These are phyloP conservation scores for Benthosema pterotum DNA, from an alignment of 2,797 vertebrate species.

Conservation along the genomic window DNA sequence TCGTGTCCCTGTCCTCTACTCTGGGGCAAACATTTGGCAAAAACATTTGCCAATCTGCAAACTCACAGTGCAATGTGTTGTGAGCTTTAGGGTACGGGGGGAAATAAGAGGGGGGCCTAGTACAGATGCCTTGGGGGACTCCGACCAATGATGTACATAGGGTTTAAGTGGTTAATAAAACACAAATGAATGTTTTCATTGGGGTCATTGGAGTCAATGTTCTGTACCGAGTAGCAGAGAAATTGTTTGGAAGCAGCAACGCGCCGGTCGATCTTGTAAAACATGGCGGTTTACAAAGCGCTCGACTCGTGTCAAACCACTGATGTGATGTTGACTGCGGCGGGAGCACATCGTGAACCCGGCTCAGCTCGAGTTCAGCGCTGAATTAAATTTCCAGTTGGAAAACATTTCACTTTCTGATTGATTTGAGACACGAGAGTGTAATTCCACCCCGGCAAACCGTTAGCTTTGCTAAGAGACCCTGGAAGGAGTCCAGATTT, in stretches of 20 bases:
- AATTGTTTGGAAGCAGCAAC: constrained; percentile 1
- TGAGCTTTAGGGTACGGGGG: too few relatives aligned
- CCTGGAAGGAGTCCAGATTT: constrained; percentile 12
- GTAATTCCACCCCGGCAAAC: constrained; percentile 13
- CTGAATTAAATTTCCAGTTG: constrained; percentile 21
- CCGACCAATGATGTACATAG: too few relatives aligned
- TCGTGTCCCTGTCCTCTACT: too few relatives aligned
- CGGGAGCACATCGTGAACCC: constrained; percentile 16
- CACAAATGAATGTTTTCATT: background rate
- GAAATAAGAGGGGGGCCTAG: too few relatives aligned
- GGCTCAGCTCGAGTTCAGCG: constrained; percentile 7
- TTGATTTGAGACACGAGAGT: constrained; percentile 38
- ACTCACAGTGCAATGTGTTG: too few relatives aligned
- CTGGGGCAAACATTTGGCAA: too few relatives aligned
- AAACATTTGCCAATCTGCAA: too few relatives aligned
- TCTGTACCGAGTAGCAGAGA: too few relatives aligned
- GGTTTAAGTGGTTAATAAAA: too few relatives aligned
- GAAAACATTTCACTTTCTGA: constrained; percentile 29
- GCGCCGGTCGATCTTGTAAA: background rate
- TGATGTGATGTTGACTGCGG: background rate
- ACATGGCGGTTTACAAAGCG: background rate
- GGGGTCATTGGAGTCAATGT: background rate
- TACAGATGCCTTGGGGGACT: background rate
- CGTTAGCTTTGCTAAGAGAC: background rate
- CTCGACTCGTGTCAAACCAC: background rate